Evolutionary conservation across 1,140 invertebrate species (phyloP).

Genomic region (Heliconius himera): DNA sequence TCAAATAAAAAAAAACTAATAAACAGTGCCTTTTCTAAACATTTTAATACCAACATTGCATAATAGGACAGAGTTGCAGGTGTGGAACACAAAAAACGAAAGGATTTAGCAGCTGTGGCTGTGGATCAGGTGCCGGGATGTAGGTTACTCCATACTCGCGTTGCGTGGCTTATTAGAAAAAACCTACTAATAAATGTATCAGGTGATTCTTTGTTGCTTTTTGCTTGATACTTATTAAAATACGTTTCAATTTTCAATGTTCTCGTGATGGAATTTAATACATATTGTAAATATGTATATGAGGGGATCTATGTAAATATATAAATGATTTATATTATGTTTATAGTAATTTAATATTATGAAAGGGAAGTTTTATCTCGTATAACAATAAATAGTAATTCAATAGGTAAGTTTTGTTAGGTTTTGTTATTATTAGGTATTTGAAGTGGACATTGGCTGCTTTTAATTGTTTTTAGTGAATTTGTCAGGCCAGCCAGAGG

Average conservation of each 20-base stretch:
- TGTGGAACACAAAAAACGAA: constrained; percentile 72
- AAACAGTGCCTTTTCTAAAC: constrained; percentile 36
- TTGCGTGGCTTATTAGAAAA: constrained; percentile 39
- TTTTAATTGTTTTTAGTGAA: too few relatives aligned
- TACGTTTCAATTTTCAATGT: constrained; percentile 14
- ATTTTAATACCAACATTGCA: constrained; percentile 51
- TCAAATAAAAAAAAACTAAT: background rate
- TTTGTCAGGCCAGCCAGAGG: too few relatives aligned
- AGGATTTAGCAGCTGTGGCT: constrained; percentile 74
- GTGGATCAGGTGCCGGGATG: constrained; percentile 69
- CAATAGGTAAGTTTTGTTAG: too few relatives aligned
- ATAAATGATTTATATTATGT: constrained; percentile 1
- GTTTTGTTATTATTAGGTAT: too few relatives aligned
- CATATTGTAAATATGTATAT: background rate
- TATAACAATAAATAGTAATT: too few relatives aligned
- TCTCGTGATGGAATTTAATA: background rate
- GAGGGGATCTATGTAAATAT: background rate
- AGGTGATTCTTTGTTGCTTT: constrained; percentile 15
- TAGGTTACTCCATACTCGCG: constrained; percentile 52
- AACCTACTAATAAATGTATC: constrained; percentile 34
- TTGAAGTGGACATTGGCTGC: too few relatives aligned
- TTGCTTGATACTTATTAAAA: background rate
- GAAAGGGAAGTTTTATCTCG: too few relatives aligned
- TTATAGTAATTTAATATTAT: too few relatives aligned
- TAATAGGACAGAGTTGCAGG: constrained; percentile 66